These are phyloP conservation scores for Syndactyla subalaris DNA, from an alignment of 2,797 vertebrate species.

Conservation along the genomic window DNA sequence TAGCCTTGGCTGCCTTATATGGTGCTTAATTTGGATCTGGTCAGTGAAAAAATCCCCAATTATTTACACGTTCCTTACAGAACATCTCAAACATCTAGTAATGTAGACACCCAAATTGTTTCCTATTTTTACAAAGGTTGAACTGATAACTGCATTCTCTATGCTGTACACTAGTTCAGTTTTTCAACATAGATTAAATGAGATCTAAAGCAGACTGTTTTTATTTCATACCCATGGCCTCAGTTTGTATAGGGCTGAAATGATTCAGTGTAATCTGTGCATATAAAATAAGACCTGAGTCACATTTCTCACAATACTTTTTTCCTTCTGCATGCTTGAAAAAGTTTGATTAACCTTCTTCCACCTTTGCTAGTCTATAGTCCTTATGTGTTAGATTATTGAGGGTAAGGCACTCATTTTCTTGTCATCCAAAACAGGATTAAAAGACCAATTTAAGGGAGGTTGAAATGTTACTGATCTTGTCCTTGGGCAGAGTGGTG, in stretches of 20 bases:
- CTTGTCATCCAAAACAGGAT: not conserved
- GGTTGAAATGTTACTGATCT: not conserved
- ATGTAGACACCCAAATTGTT: not conserved
- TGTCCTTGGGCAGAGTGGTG: not conserved
- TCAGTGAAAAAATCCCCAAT: not conserved
- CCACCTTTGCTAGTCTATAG: not conserved
- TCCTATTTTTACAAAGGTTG: not conserved
- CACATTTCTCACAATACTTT: not conserved
- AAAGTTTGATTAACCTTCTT: constrained; percentile 20
- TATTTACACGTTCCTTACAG: not conserved
- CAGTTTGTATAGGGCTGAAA: not conserved
- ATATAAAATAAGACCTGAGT: not conserved
- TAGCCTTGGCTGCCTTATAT: not conserved
- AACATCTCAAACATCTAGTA: not conserved
- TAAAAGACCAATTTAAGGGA: not conserved
- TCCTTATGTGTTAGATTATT: not conserved
- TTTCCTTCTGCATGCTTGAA: not conserved
- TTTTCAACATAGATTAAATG: not conserved
- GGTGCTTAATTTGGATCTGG: not conserved
- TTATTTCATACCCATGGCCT: not conserved
- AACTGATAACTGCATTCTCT: not conserved
- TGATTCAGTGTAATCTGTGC: not conserved
- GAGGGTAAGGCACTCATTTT: not conserved
- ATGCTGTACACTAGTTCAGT: not conserved
- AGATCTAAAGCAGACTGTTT: not conserved